phyloP scores from a whole-genome alignment of 2,888 invertebrate genomes.

The Apeira syringaria region DNA sequence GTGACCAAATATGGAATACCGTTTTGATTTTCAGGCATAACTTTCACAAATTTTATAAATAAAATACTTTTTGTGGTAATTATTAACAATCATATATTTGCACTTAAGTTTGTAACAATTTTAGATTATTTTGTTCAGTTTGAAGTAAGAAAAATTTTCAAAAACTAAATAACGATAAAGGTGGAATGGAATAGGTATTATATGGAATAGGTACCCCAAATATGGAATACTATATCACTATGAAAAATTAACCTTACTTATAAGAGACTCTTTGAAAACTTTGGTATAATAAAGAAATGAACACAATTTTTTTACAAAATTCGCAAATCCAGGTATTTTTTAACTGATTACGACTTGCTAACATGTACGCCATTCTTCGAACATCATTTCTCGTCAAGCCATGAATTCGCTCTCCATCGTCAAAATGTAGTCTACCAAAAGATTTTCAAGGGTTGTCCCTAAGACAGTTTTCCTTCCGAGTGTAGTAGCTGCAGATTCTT shows the following conservation, averaged over 20 bases:
- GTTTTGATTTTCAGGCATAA: constrained; percentile 3
- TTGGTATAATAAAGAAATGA: not conserved
- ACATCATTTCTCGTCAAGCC: too few species aligned
- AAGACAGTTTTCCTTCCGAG: too few species aligned
- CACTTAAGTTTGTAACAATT: constrained; percentile 7
- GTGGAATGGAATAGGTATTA: too few species aligned
- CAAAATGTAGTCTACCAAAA: too few species aligned
- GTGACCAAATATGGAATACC: constrained; percentile 1
- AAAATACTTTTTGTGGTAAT: not conserved
- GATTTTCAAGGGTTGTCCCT: too few species aligned
- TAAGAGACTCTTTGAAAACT: constrained; percentile 11
- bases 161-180: constrained; percentile 9
- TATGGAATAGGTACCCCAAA: constrained; percentile 18
- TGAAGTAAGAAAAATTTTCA: not conserved
- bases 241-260: constrained; percentile 13
- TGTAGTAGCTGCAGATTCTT: too few species aligned
- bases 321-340: constrained; percentile 21
- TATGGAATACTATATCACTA: constrained; percentile 10
- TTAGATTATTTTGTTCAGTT: not conserved
- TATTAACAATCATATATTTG: constrained; percentile 9
- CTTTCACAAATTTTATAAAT: not conserved
- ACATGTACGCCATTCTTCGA: too few species aligned
- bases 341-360: too few species aligned
- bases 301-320: constrained; percentile 11
- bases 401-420: too few species aligned